Evolutionary conservation across 30 jellyfish, hydroid and myxozoan species (phyloP).

Genomic region (Cassiopea xamachana): DNA sequence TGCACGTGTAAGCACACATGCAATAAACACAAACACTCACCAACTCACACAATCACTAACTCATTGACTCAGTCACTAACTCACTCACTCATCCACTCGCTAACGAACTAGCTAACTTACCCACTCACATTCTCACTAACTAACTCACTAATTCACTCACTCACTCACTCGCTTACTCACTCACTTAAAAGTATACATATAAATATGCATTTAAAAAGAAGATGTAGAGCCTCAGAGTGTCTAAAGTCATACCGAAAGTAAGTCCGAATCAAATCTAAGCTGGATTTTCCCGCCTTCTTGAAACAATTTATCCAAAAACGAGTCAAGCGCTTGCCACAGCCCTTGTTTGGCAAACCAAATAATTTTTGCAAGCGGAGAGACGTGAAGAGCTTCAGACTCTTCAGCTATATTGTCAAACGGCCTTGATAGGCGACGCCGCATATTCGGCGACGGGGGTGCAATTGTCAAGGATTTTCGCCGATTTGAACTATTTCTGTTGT

Average conservation of each 20-base stretch:
- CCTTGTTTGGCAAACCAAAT: conserved; percentile 76
- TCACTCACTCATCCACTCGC: no score
- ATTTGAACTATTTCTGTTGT: not conserved
- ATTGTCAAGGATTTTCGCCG: conserved; percentile 18
- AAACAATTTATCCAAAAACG: conserved; percentile 39
- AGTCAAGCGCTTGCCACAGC: conserved; percentile 65
- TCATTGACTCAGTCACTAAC: no score
- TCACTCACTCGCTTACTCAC: no score
- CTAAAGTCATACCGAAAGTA: conserved; percentile 42
- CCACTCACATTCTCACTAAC: no score
- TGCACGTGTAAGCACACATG: no score
- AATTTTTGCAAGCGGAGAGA: conserved; percentile 51
- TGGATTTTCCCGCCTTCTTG: conserved; percentile 26
- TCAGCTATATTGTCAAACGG: conserved; percentile 19
- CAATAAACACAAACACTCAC: no score
- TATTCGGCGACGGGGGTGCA: not conserved
- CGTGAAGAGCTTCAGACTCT: conserved; percentile 44
- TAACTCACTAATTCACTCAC: no score
- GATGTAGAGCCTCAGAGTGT: no score
- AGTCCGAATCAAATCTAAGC: conserved; percentile 43
- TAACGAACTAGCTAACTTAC: no score
- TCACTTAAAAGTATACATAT: no score
- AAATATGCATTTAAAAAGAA: no score
- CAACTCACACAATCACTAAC: no score
- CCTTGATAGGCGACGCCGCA: conserved; percentile 31